Percentiles rank a stretch among this genome's conserved stretches.
phyloP scores from a whole-genome alignment of 2,888 invertebrate species.

The Hypolimnas misippus region DNA sequence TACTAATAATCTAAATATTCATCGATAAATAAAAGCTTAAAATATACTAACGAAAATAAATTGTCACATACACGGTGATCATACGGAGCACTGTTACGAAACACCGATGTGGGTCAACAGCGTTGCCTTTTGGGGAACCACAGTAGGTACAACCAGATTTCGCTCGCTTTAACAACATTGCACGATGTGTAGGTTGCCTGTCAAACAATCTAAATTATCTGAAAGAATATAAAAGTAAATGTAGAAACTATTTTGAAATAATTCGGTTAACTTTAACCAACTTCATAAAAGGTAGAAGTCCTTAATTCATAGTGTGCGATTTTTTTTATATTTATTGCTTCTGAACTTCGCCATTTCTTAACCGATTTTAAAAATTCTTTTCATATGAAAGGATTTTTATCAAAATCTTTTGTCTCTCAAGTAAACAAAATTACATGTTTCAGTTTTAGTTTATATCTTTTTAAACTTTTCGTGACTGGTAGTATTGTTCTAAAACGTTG shows the following conservation, averaged over 20 bases:
- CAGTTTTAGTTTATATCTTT: too few species aligned
- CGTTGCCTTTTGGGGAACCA: conserved; percentile 41
- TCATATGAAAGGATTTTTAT: too few species aligned
- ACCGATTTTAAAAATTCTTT: too few species aligned
- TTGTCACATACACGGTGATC: conserved; percentile 31
- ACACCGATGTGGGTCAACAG: conserved; percentile 49
- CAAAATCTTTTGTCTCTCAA: too few species aligned
- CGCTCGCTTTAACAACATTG: conserved; percentile 36
- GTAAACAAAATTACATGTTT: too few species aligned
- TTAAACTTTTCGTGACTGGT: too few species aligned
- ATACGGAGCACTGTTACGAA: conserved; percentile 34
- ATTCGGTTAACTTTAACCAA: background rate
- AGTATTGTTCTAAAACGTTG: too few species aligned
- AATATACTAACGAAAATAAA: background rate
- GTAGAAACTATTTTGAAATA: background rate
- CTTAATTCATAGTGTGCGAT: too few species aligned
- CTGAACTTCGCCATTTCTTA: too few species aligned
- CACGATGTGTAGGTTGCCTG: conserved; percentile 22
- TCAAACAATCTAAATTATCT: conserved; percentile 15
- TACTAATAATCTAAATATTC: too few species aligned
- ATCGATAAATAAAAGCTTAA: background rate
- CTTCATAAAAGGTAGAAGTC: too few species aligned
- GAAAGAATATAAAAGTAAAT: background rate
- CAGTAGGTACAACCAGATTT: conserved; percentile 32
- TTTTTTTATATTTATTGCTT: too few species aligned